Evolutionary conservation across 2,797 vertebrate genomes (phyloP).

Genomic region (Geotria australis): DNA sequence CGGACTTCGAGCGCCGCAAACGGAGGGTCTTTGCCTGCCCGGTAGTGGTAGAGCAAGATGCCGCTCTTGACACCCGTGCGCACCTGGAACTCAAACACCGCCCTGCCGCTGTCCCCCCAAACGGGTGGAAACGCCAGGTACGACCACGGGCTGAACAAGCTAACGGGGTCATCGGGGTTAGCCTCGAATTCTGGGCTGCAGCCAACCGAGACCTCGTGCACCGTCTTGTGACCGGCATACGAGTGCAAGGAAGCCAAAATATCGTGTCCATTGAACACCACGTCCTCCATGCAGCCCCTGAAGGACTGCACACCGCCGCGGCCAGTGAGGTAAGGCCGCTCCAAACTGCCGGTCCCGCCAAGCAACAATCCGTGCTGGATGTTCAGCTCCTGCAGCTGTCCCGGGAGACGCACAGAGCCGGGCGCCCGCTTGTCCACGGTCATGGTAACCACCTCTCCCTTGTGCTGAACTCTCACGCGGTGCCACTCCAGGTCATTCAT

Average conservation of each 20-base stretch:
- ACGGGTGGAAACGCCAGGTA: constrained; percentile 26
- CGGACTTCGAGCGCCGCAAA: constrained; percentile 52
- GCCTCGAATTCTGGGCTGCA: constrained; percentile 62
- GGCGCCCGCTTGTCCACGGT: constrained; percentile 29
- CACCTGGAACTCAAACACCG: constrained; percentile 22
- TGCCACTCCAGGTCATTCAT: constrained; percentile 57
- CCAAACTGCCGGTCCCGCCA: constrained; percentile 25
- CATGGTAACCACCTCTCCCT: constrained; percentile 16
- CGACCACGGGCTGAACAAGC: constrained; percentile 63
- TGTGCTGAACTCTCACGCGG: constrained; percentile 21
- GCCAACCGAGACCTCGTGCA: constrained; percentile 45
- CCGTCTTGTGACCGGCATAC: constrained; percentile 30
- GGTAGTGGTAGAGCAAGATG: constrained; percentile 30
- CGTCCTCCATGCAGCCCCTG: constrained; percentile 38
- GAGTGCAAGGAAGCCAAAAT: constrained; percentile 35
- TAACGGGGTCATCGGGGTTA: constrained; percentile 35
- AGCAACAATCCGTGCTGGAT: constrained; percentile 29
- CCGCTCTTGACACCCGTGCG: constrained; percentile 29
- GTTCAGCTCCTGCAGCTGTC: constrained; percentile 12
- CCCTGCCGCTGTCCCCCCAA: constrained; percentile 17
- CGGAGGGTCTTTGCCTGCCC: constrained; percentile 2
- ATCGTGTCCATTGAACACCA: constrained; percentile 34
- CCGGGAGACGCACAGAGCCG: constrained; percentile 13
- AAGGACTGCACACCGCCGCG: constrained; percentile 14
- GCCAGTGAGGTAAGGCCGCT: constrained; percentile 15